Conservation (phyloP, 53 echinoderm and acorn worm genomes). For the Hippasteria phrygiana region DNA sequence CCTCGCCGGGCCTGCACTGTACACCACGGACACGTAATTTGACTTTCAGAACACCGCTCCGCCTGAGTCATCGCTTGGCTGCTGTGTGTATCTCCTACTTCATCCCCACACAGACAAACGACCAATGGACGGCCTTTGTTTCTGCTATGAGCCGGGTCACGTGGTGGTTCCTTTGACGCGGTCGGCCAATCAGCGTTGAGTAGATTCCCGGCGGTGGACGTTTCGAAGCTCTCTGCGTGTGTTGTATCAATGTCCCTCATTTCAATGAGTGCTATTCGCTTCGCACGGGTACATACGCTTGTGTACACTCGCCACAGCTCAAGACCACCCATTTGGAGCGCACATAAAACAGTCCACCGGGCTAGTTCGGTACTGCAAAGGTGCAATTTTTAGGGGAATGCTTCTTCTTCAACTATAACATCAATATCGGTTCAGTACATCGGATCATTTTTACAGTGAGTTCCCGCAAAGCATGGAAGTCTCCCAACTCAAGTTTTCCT, state of each 20-base stretch:
- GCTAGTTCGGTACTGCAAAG: conserved; percentile 2
- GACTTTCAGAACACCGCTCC: conserved; percentile 1
- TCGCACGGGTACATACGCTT: conserved; percentile 43
- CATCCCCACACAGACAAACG: conserved; percentile 52
- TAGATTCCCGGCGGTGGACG: conserved; percentile 30
- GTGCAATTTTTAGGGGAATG: not conserved
- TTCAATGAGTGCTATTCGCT: conserved; percentile 17
- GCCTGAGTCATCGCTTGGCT: conserved; percentile 36
- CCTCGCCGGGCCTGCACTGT: conserved; percentile 7
- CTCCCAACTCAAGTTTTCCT: not conserved
- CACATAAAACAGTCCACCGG: conserved; percentile 36
- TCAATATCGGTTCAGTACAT: not conserved
- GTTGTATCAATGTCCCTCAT: conserved; percentile 50
- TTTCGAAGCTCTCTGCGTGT: conserved; percentile 51
- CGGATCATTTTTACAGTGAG: conserved; percentile 35
- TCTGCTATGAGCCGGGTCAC: conserved; percentile 23
- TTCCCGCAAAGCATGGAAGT: conserved; percentile 22
- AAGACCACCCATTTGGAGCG: conserved; percentile 52
- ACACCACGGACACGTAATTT: conserved; percentile 21
- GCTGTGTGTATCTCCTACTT: not conserved
- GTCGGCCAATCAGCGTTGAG: conserved; percentile 41
- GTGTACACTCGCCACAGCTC: not conserved
- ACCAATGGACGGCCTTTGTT: conserved; percentile 55
- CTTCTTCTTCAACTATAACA: not conserved
- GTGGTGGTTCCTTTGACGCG: conserved; percentile 38